Evolutionary conservation across 2,113 vertebrate species (phyloP), one percentile per base, ranked within the genome.

Genomic region (Ia io): DNA sequence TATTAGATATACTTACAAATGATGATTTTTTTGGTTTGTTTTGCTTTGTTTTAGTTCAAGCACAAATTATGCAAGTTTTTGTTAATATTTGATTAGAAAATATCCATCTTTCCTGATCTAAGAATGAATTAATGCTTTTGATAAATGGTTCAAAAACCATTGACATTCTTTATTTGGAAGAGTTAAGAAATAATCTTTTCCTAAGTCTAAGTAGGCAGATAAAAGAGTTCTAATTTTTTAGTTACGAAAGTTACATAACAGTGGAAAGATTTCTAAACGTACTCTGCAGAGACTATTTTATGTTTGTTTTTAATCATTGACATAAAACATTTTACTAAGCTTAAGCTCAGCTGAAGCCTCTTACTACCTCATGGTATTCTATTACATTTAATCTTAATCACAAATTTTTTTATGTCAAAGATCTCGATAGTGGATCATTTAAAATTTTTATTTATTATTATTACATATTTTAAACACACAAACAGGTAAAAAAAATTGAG

Each of bases 221-320:
- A 77, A 71, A 86, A 80, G 40, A 49, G 3, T 88, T 88, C 44
- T 96, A 85, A 93, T 76, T 71, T 91, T 91, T 89, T 77, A 25
- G 11, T 59, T 20, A 87, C 73, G 40, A 89, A 84, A 83, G 20
- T 93, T 85, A 40, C 6, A 37, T 84, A 90, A 91, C 76, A 56
- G 59, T 73, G 20, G 32, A 86, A 84, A 78, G 25, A 94, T 94
- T 85, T 93, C 84, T 84, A 84, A 93, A 51, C 61, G 56, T 82
- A 42, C 28, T 92, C 10, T 47, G 40, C 76, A 47, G 16, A 88
- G 40, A 67, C 63, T 40, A 32, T 61, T 93, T 69, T 74, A 4
- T 7, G 63, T 25, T 70, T 71, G 23, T 88, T 44, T 94, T 47
- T 94, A 82, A 53, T 93, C 69, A 88, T 93, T 91, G 63, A 69